Conservation (phyloP, 2,113 vertebrate genomes). For the Shinisaurus crocodilurus region DNA sequence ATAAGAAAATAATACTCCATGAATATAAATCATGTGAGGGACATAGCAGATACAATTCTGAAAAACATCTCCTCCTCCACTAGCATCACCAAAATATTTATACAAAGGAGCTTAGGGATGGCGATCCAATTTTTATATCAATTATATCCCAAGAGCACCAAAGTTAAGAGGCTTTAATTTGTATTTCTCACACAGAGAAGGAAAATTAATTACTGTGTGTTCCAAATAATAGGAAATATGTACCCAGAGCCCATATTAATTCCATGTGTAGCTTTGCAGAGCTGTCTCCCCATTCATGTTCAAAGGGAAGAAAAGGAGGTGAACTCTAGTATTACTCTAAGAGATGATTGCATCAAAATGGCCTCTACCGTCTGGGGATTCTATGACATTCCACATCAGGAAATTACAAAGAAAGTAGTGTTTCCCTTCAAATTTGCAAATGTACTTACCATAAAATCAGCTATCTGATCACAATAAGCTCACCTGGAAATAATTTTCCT, state of each 20-base stretch:
- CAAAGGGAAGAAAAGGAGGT: constrained; percentile 9
- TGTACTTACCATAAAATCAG: constrained; percentile 22
- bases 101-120: constrained; percentile 4
- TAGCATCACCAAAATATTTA: neutral
- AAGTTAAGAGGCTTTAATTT: constrained; percentile 29
- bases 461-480: constrained; percentile 43
- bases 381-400: neutral
- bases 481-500: constrained; percentile 52
- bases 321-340: constrained; percentile 29
- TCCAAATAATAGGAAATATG: constrained; percentile 41
- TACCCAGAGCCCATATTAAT: constrained; percentile 19
- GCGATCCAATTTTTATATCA: constrained; percentile 22
- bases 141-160: constrained; percentile 7
- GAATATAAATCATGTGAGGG: neutral
- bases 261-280: constrained; percentile 45
- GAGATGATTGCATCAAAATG: constrained; percentile 45
- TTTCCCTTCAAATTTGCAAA: constrained; percentile 24
- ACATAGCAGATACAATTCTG: neutral
- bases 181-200: neutral
- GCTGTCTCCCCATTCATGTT: constrained; percentile 28
- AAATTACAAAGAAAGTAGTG: neutral
- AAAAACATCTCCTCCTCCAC: neutral
- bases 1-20: constrained; percentile 2
- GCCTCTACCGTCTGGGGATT: constrained; percentile 32
- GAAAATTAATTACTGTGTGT: constrained; percentile 37